These are phyloP conservation scores for Aleiodes sp. DNA, from an alignment of 1,140 invertebrate genomes.

Conservation along the genomic window DNA sequence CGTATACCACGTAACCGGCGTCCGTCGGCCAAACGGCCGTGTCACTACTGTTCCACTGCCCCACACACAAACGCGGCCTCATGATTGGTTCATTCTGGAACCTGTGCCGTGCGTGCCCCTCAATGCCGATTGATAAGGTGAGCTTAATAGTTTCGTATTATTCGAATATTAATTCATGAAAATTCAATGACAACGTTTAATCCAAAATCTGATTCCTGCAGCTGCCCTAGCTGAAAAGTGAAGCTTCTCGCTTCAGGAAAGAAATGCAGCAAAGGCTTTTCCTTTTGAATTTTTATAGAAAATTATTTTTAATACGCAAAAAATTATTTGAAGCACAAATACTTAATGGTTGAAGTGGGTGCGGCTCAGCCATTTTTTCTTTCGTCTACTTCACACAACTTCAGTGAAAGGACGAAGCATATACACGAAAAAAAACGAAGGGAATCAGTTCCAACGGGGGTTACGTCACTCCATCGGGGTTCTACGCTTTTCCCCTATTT, in stretches of 20 bases:
- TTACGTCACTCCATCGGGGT: background rate
- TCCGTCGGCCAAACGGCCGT: slow-evolving; percentile 46
- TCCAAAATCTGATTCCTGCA: background rate
- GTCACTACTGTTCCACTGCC: slow-evolving; percentile 60
- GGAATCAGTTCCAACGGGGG: background rate
- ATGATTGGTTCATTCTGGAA: slow-evolving; percentile 96
- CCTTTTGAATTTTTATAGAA: no score
- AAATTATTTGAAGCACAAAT: background rate
- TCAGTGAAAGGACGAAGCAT: background rate
- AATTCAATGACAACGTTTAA: background rate
- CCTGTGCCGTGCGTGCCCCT: slow-evolving; percentile 90
- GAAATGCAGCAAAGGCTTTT: no score
- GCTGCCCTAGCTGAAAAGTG: no score
- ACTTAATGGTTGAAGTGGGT: slow-evolving; percentile 1
- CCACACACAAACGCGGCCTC: slow-evolving; percentile 63
- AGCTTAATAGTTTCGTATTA: slow-evolving; percentile 41
- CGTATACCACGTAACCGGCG: slow-evolving; percentile 31
- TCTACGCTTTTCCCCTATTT: background rate
- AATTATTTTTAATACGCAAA: no score
- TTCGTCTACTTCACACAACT: slow-evolving; percentile 4
- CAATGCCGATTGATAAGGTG: slow-evolving; percentile 94
- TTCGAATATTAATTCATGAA: background rate
- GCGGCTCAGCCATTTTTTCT: slow-evolving; percentile 31
- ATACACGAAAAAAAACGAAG: background rate
- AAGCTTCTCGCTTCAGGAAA: no score